Evolutionary conservation across 1,140 invertebrate species (phyloP), one percentile per base, ranked within the genome.

Genomic region (Aphis craccivora): DNA sequence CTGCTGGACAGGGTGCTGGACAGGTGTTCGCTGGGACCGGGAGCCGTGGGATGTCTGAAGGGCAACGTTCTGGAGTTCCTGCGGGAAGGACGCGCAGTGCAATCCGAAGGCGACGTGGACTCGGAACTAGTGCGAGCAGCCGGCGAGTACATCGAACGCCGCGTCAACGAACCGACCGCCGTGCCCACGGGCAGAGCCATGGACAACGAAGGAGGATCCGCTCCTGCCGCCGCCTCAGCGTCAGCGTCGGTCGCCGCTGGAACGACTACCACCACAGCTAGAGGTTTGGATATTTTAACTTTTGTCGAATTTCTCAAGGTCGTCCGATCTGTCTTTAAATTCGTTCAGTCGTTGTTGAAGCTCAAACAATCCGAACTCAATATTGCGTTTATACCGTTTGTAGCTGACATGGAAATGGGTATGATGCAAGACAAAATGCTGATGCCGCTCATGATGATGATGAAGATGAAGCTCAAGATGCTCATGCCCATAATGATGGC

Each of bases 391-490:
- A 51, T 93, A 40, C 91, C 91, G 81, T 84, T 93, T 93, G 76
- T 93, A 93, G 91, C 91, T 14, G 91, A 93, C 91, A 84, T 84
- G 81, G 91, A 93, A 25, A 93, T 93, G 91, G 96, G 96, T 91
- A 95, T 96, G 94, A 94, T 98, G 94, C 98, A 98, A 96, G 97
- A 98, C 95, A 98, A 98, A 95, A 96, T 98, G 23, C 95, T 98
- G 83, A 95, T 98, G 94, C 97, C 97, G 8, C 96, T 98, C 83
- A 95, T 98, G 90, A 95, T 98, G 94, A 96, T 98, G 60, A 95
- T 98, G 93, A 98, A 98, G 95, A 95, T 98, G 94, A 98, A 98
- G 95, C 95, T 98, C 95, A 98, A 98, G 95, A 97, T 97, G 48
- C 95, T 98, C 43, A 97, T 97, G 96, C 97, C 97, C 25, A 97